Conservation (phyloP, 2,888 invertebrate species). For the Aromia moschata region DNA sequence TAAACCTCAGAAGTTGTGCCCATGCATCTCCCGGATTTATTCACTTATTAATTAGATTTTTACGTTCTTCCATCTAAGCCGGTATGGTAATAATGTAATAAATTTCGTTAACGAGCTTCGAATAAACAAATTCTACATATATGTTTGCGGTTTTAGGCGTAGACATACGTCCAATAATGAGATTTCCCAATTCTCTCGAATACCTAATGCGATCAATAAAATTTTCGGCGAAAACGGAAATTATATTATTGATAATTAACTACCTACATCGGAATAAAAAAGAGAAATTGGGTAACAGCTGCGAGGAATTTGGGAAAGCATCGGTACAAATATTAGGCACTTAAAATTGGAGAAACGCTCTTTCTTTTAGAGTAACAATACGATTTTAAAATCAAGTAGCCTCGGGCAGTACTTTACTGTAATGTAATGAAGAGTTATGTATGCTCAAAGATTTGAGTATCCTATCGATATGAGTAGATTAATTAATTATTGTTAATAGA, state of each 20-base stretch:
- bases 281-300: not conserved
- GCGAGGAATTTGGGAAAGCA: not conserved
- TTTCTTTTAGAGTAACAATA: no score
- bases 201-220: no score
- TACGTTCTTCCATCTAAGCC: not conserved
- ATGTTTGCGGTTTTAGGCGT: no score
- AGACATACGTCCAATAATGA: no score
- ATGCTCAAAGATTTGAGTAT: no score
- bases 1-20: conserved; percentile 2
- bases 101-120: not conserved
- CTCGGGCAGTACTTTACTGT: no score
- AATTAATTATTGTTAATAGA: no score
- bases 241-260: not conserved
- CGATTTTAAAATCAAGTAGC: no score
- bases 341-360: no score
- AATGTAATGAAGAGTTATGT: no score
- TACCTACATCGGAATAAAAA: not conserved
- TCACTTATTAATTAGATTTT: not conserved
- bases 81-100: not conserved
- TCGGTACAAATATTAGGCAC: not conserved
- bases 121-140: not conserved
- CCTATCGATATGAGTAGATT: no score
- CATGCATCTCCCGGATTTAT: not conserved
- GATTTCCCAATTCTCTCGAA: no score
- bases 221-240: not conserved